phyloP scores from a whole-genome alignment of 2,113 vertebrate genomes.

The Oreochromis niloticus region DNA sequence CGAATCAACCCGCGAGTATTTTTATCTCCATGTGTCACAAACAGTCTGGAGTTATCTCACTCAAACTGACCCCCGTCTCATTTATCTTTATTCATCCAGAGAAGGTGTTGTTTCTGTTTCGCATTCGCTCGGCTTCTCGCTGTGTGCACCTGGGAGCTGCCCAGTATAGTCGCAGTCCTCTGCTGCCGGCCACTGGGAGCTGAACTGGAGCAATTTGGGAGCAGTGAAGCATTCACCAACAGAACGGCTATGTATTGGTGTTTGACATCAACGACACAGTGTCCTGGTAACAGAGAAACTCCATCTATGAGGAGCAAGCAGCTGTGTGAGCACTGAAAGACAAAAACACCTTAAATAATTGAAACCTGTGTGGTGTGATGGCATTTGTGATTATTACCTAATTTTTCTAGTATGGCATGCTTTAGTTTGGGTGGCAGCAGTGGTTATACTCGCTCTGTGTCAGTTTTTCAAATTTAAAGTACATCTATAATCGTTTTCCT shows the following conservation, averaged over 20 bases:
- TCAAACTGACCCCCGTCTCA: neutral
- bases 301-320: neutral
- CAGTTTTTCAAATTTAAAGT: neutral
- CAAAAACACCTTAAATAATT: neutral
- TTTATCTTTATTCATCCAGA: neutral
- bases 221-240: neutral
- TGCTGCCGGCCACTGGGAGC: neutral
- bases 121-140: neutral
- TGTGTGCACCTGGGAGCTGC: constrained; percentile 3
- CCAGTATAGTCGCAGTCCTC: neutral
- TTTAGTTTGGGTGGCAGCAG: neutral
- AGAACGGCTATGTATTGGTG: neutral
- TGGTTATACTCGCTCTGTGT: neutral
- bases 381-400: neutral
- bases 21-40: constrained; percentile 1
- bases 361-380: neutral
- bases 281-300: neutral
- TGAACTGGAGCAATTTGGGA: neutral
- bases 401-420: neutral
- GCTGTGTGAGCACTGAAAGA: neutral
- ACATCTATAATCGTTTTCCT: neutral
- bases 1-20: neutral
- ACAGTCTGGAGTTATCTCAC: neutral
- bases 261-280: neutral
- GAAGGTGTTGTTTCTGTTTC: neutral